phyloP scores from a whole-genome alignment of 2,113 vertebrate species.

The Calidris pugnax region DNA sequence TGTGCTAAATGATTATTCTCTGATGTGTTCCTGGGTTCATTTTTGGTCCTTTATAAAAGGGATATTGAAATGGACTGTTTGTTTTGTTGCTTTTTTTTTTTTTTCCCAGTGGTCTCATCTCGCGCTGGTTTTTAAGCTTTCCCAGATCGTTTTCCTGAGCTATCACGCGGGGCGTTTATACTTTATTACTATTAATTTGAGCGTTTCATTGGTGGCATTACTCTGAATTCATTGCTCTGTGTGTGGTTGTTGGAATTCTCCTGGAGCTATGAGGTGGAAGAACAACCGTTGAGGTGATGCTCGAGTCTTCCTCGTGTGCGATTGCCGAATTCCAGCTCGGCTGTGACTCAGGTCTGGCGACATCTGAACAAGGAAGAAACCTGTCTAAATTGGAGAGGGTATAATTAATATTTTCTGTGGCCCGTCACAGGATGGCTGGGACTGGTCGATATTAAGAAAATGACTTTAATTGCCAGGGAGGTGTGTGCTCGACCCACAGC shows the following conservation, averaged over 20 bases:
- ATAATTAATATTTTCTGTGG: not conserved
- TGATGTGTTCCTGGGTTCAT: conserved; percentile 46
- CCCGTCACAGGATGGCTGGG: not conserved
- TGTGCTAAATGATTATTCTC: conserved; percentile 61
- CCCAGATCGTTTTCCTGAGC: not conserved
- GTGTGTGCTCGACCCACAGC: not conserved
- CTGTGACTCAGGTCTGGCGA: not conserved
- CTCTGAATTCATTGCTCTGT: not conserved
- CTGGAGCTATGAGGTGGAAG: not conserved
- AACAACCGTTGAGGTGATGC: not conserved
- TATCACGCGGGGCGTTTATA: not conserved
- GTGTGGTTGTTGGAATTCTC: not conserved
- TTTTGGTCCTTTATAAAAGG: conserved; percentile 16
- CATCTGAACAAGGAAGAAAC: not conserved
- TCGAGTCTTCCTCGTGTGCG: not conserved
- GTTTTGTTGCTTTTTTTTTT: conserved; percentile 17
- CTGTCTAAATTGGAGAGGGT: not conserved
- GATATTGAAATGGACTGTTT: conserved; percentile 54
- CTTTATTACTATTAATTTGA: conserved; percentile 43
- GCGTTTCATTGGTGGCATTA: not conserved
- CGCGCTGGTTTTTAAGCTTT: not conserved
- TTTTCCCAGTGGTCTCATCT: not conserved
- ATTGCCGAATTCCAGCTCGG: not conserved
- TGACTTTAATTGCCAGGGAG: not conserved
- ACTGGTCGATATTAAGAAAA: not conserved